These are phyloP conservation scores for Gymnoscopelus microlampas DNA, from an alignment of 2,797 vertebrate species.

Conservation along the genomic window DNA sequence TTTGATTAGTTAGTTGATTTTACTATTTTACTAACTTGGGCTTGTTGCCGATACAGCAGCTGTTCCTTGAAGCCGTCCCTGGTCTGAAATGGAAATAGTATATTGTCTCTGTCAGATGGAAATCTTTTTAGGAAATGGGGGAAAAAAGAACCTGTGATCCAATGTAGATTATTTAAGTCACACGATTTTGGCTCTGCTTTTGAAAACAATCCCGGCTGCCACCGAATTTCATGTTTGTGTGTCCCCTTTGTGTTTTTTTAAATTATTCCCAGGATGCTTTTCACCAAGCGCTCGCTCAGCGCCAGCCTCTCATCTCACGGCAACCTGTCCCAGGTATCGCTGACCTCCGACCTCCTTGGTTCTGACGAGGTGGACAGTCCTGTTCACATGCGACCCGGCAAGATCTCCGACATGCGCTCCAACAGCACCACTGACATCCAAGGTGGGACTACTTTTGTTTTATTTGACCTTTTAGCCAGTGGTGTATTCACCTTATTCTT, in stretches of 20 bases:
- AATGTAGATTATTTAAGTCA: too few species aligned
- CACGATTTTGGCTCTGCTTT: neutral
- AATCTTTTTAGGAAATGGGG: too few species aligned
- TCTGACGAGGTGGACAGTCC: conserved; percentile 86
- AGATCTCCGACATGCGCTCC: conserved; percentile 87
- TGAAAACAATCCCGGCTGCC: neutral
- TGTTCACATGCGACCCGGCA: conserved; percentile 75
- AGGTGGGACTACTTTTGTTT: conserved; percentile 74
- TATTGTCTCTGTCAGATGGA: too few species aligned
- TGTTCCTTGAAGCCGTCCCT: too few species aligned
- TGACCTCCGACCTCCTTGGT: conserved; percentile 83
- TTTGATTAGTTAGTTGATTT: too few species aligned
- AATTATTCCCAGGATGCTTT: conserved; percentile 76
- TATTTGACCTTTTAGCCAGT: conserved; percentile 20
- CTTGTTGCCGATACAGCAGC: too few species aligned
- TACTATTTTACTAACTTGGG: too few species aligned
- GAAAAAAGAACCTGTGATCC: too few species aligned
- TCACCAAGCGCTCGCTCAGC: conserved; percentile 82
- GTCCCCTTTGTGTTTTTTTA: neutral
- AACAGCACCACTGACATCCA: conserved; percentile 88
- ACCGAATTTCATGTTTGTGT: too few species aligned
- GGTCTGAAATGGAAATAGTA: too few species aligned
- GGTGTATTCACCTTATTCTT: neutral
- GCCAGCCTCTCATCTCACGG: conserved; percentile 83
- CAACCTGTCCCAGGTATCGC: conserved; percentile 84